Evolutionary conservation across 2,113 vertebrate species (phyloP).

Genomic region (Psophia crepitans): DNA sequence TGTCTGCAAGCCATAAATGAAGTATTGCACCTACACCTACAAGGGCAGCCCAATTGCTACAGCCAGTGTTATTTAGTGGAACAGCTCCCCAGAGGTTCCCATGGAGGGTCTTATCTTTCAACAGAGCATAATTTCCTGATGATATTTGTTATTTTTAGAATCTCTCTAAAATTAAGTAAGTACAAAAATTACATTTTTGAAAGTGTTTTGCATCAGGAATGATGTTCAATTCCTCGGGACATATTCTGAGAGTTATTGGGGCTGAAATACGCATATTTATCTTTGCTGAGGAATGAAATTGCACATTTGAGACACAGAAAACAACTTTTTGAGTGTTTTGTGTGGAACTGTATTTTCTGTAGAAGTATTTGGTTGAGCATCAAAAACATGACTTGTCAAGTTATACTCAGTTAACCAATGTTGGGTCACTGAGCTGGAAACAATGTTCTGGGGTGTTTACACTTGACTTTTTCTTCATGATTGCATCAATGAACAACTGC

Average conservation of each 20-base stretch:
- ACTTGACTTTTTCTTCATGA: slow-evolving; percentile 72
- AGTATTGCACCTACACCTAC: not conserved
- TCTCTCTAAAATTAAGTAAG: not conserved
- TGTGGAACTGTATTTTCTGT: not conserved
- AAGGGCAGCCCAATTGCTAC: not conserved
- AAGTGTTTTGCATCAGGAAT: not conserved
- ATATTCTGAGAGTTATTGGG: not conserved
- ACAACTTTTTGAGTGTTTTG: not conserved
- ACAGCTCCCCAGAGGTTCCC: not conserved
- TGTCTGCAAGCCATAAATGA: not conserved
- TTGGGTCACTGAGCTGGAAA: slow-evolving; percentile 57
- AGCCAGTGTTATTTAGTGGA: not conserved
- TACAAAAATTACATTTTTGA: not conserved
- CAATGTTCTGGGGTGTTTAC: slow-evolving; percentile 60
- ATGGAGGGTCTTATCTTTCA: not conserved
- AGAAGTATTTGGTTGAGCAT: not conserved
- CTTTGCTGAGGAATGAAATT: not conserved
- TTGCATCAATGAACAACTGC: slow-evolving; percentile 70
- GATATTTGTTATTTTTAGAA: not conserved
- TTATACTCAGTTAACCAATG: slow-evolving; percentile 46
- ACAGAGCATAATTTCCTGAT: not conserved
- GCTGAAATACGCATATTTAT: not conserved
- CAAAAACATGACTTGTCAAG: slow-evolving; percentile 47
- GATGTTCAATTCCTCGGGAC: not conserved
- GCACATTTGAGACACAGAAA: not conserved